Evolutionary conservation across 2,888 invertebrate species (phyloP).

Genomic region (Polydrusus cervinus): DNA sequence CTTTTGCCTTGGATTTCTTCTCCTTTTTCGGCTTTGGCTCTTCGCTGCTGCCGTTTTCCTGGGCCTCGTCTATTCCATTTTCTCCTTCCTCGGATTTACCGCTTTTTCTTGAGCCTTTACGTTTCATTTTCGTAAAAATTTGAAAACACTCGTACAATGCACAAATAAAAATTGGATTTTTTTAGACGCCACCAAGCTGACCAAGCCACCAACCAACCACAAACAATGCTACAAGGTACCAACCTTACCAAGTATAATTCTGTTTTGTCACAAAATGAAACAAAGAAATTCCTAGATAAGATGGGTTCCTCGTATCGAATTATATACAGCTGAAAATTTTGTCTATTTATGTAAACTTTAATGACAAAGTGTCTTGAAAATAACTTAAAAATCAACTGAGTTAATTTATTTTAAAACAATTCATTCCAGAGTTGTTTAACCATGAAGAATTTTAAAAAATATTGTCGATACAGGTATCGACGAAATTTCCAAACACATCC

Average conservation of each 20-base stretch:
- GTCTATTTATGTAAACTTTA: no score
- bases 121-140: slow-evolving; percentile 40
- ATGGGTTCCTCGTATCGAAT: neutral
- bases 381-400: no score
- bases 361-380: no score
- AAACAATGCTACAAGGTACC: neutral
- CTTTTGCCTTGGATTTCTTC: slow-evolving; percentile 15
- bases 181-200: slow-evolving; percentile 18
- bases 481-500: neutral
- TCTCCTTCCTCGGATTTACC: slow-evolving; percentile 22
- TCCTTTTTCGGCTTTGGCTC: slow-evolving; percentile 32
- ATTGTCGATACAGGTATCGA: neutral
- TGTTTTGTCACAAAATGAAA: neutral
- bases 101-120: slow-evolving; percentile 44
- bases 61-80: slow-evolving; percentile 26
- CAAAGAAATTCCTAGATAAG: neutral
- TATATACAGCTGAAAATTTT: neutral
- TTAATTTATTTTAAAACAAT: no score
- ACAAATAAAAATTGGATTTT: neutral
- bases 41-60: slow-evolving; percentile 28
- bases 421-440: no score
- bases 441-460: no score
- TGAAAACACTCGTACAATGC: neutral
- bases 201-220: neutral
- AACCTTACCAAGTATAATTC: no score